Base-by-base conservation (phyloP, 2,888 invertebrate species). In the Acrobasis repandana region DNA sequence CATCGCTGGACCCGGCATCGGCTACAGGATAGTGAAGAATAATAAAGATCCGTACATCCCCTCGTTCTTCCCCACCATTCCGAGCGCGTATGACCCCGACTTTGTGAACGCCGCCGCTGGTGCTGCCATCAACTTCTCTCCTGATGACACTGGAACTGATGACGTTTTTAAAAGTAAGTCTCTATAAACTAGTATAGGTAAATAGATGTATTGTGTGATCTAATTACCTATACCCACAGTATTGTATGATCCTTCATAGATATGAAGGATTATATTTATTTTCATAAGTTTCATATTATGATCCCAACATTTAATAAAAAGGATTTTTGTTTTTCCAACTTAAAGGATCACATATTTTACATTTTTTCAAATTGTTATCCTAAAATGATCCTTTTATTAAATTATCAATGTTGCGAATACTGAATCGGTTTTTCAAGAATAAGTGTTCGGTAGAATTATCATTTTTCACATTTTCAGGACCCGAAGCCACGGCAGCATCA, bases 1-100 rank as follows among this genome's bases (percentile, higher is more conserved):
- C 79, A 96, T 95, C 68, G 96, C 96, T 0, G 96, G 96, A 0
- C 96, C 96, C 0, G 95, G 94, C 14, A 96, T 96, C 54, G 96
- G 96, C 0, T 96, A 96, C 75, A 93, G 96, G 50, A 94, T 96
- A 2, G 89, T 96, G 10, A 94, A 96, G 79, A 95, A 94, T 69
- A 94, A 94, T 62, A 94, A 95, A 73, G 95, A 95, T 38, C 95
- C 95, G 0, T 93, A 93, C 77, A 92, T 94, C 61, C 94, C 94
- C 0, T 85, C 93, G 0, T 91, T 93, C 67, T 94, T 93, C 82
- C 94, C 93, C 4, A 93, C 93, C 2, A 86, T 94, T 46, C 93
- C 94, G 0, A 93, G 94, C 66, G 90, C 93, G 9, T 93, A 93
- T 64, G 92, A 92, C 65, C 91, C 91, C 5, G 88, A 88, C 65